Base-by-base conservation (phyloP, 1,140 invertebrate genomes). In the Drosophila tani region DNA sequence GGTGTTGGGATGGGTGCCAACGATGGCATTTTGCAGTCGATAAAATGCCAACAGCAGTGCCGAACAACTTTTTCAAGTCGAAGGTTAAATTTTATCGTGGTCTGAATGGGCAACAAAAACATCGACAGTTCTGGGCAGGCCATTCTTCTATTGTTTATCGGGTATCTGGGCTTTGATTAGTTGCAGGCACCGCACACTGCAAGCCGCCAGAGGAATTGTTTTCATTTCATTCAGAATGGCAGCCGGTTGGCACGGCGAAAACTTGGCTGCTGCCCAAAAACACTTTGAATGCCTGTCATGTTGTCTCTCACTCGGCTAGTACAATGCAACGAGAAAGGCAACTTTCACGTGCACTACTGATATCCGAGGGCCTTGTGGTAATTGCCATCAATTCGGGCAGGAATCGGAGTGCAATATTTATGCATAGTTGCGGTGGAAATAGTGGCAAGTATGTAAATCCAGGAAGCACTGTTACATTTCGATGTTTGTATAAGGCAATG, bases 81-180 rank as follows among this genome's bases (percentile, higher is more conserved):
- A 88, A 88, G 84, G 84, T 88, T 88, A 79, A 57, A 90, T 88
- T 81, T 75, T 88, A 87, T 87, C 69, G 84, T 65, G 73, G 68
- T 58, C 67, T 47, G 38, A 65, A 78, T 47, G 19, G 46, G 50
- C 29, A 27, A 64, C 40, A 76, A 67, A 58, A 75, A 75, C 29
- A 57, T 41, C 69, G 29, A 35, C 50, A 41, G 45, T 17, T 55
- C 29, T 35, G 19, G 47, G 27, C 29, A 29, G 63, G 40, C 63
- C 57, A 21, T 55, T 64, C 68, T 82, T 76, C 70, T 67, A 74
- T 88, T 88, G 79, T 86, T 82, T 87, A 86, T 79, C 63, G 59
- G 57, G 40, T 65, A 65, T 65, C 41, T 68, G 65, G 70, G 60
- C 77, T 87, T 68, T 83, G 83, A 82, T 77, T 87, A 76, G 70